phyloP scores from a whole-genome alignment of 2,797 vertebrate genomes.

The Myotis daubentonii region DNA sequence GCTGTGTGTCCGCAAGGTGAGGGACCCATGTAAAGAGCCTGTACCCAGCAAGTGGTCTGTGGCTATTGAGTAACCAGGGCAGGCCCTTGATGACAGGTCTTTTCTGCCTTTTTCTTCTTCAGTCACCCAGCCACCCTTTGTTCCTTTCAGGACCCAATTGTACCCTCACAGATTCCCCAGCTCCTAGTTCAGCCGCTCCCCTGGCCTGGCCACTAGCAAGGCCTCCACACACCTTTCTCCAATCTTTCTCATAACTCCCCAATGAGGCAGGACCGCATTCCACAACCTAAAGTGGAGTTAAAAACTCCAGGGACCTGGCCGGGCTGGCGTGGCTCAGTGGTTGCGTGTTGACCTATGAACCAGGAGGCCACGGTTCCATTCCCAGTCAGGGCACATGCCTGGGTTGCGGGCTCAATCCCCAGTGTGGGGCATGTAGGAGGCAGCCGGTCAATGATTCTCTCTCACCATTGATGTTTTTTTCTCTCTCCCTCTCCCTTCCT shows the following conservation, averaged over 20 bases:
- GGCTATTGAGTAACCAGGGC: background rate
- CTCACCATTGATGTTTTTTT: background rate
- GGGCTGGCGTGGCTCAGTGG: background rate
- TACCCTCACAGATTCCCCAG: background rate
- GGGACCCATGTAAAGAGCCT: rapidly evolving
- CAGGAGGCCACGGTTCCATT: background rate
- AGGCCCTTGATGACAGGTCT: background rate
- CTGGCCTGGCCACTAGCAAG: background rate
- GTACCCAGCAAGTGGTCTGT: background rate
- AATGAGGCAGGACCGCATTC: background rate
- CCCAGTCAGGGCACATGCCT: background rate
- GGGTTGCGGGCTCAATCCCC: background rate
- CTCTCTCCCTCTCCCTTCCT: background rate
- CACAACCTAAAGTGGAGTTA: background rate
- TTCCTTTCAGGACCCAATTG: background rate
- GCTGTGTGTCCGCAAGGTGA: background rate
- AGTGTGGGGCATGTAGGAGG: background rate
- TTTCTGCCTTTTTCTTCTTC: background rate
- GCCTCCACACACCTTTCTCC: background rate
- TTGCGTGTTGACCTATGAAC: no score
- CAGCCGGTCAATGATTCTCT: background rate
- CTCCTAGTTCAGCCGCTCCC: background rate
- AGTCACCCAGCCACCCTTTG: background rate
- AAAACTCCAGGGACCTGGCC: background rate
- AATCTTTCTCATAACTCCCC: background rate